phyloP scores from a whole-genome alignment of 2,888 invertebrate genomes.

The Emmelina monodactyla region DNA sequence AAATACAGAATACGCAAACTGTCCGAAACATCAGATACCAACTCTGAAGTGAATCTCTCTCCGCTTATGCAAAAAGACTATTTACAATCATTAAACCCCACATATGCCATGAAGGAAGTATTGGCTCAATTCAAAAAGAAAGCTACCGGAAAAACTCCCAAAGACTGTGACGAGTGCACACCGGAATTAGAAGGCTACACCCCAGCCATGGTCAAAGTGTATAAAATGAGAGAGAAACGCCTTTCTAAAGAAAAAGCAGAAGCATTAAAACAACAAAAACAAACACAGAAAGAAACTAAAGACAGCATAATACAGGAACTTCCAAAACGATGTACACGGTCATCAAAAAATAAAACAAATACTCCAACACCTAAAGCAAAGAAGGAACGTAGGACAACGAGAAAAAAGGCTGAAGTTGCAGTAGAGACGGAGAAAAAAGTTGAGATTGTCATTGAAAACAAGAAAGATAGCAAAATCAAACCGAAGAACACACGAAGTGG shows the following conservation, averaged over 20 bases:
- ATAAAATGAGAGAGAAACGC: slow-evolving; percentile 52
- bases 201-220: slow-evolving; percentile 63
- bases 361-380: slow-evolving; percentile 4
- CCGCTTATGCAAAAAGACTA: slow-evolving; percentile 50
- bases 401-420: slow-evolving; percentile 1
- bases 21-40: slow-evolving; percentile 45
- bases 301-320: not conserved
- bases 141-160: slow-evolving; percentile 31
- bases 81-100: slow-evolving; percentile 66
- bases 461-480: slow-evolving; percentile 22
- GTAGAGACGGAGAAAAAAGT: slow-evolving; percentile 4
- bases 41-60: slow-evolving; percentile 34
- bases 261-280: slow-evolving; percentile 25
- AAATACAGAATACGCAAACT: slow-evolving; percentile 53
- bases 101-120: slow-evolving; percentile 76
- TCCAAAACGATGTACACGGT: slow-evolving; percentile 18
- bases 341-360: slow-evolving; percentile 32
- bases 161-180: slow-evolving; percentile 28
- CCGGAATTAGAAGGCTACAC: slow-evolving; percentile 51
- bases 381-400: slow-evolving; percentile 5
- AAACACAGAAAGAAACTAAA: slow-evolving; percentile 22
- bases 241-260: slow-evolving; percentile 44
- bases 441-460: too few species aligned
- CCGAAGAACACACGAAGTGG: slow-evolving; percentile 18
- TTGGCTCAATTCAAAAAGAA: slow-evolving; percentile 69